Conservation (phyloP, 2,888 invertebrate species). For the Chalcis sispes region DNA sequence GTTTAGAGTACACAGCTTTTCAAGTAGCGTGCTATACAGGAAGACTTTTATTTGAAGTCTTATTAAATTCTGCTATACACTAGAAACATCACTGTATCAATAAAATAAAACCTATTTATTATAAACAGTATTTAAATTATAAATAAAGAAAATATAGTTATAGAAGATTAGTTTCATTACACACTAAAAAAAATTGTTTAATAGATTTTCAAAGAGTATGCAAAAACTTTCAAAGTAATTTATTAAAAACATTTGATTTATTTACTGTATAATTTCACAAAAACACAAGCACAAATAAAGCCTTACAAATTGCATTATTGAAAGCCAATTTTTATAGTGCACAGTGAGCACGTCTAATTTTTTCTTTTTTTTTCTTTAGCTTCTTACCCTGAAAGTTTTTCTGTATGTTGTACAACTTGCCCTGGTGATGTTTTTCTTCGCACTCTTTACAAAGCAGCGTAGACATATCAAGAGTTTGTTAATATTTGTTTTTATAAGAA, state of each 20-base stretch:
- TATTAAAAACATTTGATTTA: constrained; percentile 26
- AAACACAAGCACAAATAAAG: constrained; percentile 56
- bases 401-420: constrained; percentile 71
- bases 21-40: constrained; percentile 39
- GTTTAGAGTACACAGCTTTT: constrained; percentile 31
- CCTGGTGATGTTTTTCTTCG: constrained; percentile 86
- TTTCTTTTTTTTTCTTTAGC: constrained; percentile 46
- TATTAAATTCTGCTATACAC: constrained; percentile 31
- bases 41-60: constrained; percentile 17
- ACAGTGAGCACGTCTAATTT: constrained; percentile 45
- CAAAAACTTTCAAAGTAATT: constrained; percentile 56
- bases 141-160: constrained; percentile 9
- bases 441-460: constrained; percentile 79
- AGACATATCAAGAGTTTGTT: constrained; percentile 67
- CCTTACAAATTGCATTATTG: constrained; percentile 48
- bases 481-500: constrained; percentile 58
- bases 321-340: constrained; percentile 53
- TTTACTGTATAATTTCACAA: constrained; percentile 37
- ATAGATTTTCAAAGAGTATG: constrained; percentile 29
- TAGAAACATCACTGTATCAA: constrained; percentile 30
- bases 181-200: constrained; percentile 29
- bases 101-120: constrained; percentile 34
- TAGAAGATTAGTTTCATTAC: constrained; percentile 24
- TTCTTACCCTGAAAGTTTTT: constrained; percentile 74
- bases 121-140: constrained; percentile 15